phyloP scores from a whole-genome alignment of 2,113 vertebrate genomes.

The Epinephelus fuscoguttatus region DNA sequence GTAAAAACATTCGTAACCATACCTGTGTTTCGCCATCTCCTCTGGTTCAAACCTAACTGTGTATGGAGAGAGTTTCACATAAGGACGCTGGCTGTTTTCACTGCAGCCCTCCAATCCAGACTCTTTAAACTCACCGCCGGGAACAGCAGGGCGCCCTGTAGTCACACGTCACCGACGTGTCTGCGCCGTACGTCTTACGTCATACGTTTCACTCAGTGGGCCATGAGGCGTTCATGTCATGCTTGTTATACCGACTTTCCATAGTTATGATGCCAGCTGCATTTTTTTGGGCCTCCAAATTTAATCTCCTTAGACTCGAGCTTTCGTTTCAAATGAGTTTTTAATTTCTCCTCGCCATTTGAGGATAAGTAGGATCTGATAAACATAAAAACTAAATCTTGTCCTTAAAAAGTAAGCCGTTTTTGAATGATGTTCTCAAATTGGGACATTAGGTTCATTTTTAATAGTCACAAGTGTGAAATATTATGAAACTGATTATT shows the following conservation, averaged over 20 bases:
- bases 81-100: neutral
- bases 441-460: too few relatives aligned
- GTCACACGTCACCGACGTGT: slow-evolving; percentile 9
- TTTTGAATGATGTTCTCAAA: too few relatives aligned
- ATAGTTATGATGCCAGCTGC: too few relatives aligned
- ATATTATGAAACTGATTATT: too few relatives aligned
- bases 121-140: slow-evolving; percentile 70
- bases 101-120: neutral
- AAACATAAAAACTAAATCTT: too few relatives aligned
- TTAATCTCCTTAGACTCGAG: too few relatives aligned
- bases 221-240: neutral
- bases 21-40: slow-evolving; percentile 75
- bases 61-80: neutral
- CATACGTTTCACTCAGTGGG: neutral
- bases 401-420: too few relatives aligned
- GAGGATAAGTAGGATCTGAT: too few relatives aligned
- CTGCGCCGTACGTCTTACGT: neutral
- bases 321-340: too few relatives aligned
- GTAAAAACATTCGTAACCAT: neutral
- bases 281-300: too few relatives aligned
- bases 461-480: too few relatives aligned
- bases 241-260: neutral
- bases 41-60: neutral
- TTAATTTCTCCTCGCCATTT: too few relatives aligned
- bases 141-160: neutral